Conservation (phyloP, 1,140 invertebrate genomes). For the Leptinotarsa undecemlineata region DNA sequence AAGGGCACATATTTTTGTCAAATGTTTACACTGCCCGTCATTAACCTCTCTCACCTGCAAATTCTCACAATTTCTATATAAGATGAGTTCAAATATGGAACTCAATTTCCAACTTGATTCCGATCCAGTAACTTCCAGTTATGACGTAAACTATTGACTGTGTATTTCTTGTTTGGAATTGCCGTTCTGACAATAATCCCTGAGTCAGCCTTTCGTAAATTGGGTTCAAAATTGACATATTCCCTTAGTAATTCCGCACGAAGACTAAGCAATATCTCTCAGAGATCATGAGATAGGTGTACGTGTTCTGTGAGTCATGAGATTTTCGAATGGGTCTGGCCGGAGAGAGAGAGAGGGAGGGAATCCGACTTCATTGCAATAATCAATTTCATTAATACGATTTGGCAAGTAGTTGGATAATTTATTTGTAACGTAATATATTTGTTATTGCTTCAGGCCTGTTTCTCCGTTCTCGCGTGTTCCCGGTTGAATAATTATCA, state of each 20-base stretch:
- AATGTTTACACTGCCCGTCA: no score
- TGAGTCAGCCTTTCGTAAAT: conserved; percentile 12
- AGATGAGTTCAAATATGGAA: no score
- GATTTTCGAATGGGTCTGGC: conserved; percentile 13
- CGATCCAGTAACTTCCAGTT: no score
- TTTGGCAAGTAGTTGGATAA: conserved; percentile 40
- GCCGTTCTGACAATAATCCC: conserved; percentile 2
- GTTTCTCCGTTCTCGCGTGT: conserved; percentile 8
- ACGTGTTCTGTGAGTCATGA: conserved; percentile 21
- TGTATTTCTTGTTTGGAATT: not conserved
- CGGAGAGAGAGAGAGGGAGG: conserved; percentile 16
- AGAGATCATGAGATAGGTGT: conserved; percentile 25
- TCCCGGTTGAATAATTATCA: not conserved
- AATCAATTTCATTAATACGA: conserved; percentile 43
- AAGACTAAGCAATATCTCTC: conserved; percentile 15
- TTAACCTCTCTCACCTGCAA: no score
- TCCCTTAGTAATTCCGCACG: conserved; percentile 18
- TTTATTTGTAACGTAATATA: conserved; percentile 40
- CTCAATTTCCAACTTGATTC: no score
- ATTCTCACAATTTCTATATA: no score
- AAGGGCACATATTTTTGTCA: no score
- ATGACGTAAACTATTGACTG: not conserved
- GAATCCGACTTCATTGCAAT: conserved; percentile 37
- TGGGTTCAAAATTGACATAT: conserved; percentile 21
- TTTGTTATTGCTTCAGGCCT: conserved; percentile 22